Evolutionary conservation across 2,888 invertebrate species (phyloP).

Genomic region (Aporophyla lueneburgensis): DNA sequence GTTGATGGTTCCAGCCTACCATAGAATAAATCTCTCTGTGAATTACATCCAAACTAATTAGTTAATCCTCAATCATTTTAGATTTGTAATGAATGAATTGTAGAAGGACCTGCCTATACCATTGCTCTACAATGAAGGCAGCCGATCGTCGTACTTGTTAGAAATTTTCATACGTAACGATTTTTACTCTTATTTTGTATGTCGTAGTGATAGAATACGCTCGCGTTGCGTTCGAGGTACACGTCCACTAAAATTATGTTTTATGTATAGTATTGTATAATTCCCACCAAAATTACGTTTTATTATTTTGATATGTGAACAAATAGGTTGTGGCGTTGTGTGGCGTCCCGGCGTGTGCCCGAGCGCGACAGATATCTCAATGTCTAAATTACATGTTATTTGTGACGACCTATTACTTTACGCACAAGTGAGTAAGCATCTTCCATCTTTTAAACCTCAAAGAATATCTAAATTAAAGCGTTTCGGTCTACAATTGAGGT

Average conservation of each 20-base stretch:
- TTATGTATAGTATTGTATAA: constrained; percentile 67
- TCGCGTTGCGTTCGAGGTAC: constrained; percentile 68
- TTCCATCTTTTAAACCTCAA: constrained; percentile 77
- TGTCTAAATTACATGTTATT: constrained; percentile 72
- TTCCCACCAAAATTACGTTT: constrained; percentile 68
- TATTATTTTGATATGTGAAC: constrained; percentile 59
- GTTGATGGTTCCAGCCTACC: constrained; percentile 39
- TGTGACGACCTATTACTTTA: constrained; percentile 73
- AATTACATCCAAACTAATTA: constrained; percentile 37
- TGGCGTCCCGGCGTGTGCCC: constrained; percentile 64
- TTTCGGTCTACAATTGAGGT: constrained; percentile 80
- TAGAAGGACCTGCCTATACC: constrained; percentile 68
- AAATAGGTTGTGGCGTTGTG: constrained; percentile 49
- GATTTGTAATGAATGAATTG: constrained; percentile 52
- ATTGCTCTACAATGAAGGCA: constrained; percentile 56
- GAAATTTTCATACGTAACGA: constrained; percentile 85
- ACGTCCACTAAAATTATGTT: constrained; percentile 55
- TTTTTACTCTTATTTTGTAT: constrained; percentile 81
- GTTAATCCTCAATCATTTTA: constrained; percentile 50
- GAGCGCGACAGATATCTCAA: constrained; percentile 60
- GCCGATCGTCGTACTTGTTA: constrained; percentile 72
- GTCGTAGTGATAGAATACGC: constrained; percentile 78
- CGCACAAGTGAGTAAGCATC: constrained; percentile 83
- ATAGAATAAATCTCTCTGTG: constrained; percentile 38
- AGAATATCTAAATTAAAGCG: constrained; percentile 69